Conservation (phyloP, 2,888 invertebrate genomes). For the Conomelus anceps region DNA sequence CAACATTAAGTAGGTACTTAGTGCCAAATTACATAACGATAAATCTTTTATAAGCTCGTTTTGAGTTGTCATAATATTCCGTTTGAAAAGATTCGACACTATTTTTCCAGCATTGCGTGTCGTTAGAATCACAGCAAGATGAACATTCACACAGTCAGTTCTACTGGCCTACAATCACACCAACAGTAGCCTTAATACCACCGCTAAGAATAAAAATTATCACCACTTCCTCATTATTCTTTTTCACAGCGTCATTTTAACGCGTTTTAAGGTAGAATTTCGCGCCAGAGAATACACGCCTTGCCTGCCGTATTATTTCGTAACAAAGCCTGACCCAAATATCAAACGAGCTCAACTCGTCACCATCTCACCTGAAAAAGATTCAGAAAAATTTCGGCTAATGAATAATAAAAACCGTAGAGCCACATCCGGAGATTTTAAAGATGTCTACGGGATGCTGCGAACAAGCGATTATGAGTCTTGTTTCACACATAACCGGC, state of each 20-base stretch:
- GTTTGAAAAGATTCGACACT: not conserved
- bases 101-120: not conserved
- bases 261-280: not conserved
- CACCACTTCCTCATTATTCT: not conserved
- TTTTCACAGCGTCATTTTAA: not conserved
- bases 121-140: not conserved
- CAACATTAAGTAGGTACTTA: too few species aligned
- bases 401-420: not conserved
- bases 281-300: not conserved
- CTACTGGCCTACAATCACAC: too few species aligned
- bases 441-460: too few species aligned
- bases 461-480: not conserved
- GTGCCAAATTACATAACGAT: not conserved
- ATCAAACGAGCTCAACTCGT: not conserved
- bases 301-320: not conserved
- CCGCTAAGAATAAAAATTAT: not conserved
- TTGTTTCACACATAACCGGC: too few species aligned
- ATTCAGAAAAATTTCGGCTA: not conserved
- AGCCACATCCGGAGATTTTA: not conserved
- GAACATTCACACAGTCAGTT: too few species aligned
- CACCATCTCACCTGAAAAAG: not conserved
- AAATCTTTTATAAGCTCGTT: not conserved
- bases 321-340: not conserved
- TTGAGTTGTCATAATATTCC: not conserved
- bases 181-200: not conserved